Base-by-base conservation (phyloP, 2,113 vertebrate genomes). In the Labeo catla region DNA sequence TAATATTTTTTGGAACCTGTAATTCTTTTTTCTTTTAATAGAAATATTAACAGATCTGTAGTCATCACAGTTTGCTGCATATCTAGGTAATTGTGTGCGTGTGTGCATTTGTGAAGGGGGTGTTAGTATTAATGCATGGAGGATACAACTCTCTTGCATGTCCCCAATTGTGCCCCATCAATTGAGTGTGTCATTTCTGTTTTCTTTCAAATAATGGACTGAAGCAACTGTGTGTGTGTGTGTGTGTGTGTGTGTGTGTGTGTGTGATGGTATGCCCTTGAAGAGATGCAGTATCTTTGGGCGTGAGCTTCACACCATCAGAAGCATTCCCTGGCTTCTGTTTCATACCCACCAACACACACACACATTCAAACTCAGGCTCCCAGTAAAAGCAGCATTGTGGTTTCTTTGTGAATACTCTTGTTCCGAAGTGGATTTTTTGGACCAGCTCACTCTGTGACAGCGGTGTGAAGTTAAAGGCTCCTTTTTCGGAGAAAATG, bases 111-210 rank as follows among this genome's bases (percentile, higher is more conserved):
- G 19, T 68, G 63, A 63, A 11, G 9, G 6, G 16, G 36, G 28
- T 52, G 28, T 80, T 65, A 79, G 57, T 34, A 49, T 5, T 73
- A 28, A 81, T 49, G 54, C 8, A 15, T 82, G 10, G 10, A 43
- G 19, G 76, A 50, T 83, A 45, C 50, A 78, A 39, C 79, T 23
- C 86, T 78, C 63, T 70, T 47, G 47, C 19, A 76, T 63, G 80
- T 87, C 86, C 49, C 65, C 43, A 82, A 78, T 87, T 65, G 43
- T 87, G 47, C 87, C 86, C 90, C 78, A 81, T 90, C 90, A 93
- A 47, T 91, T 93, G 85, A 89, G 84, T 39, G 89, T 92, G 92
- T 93, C 93, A 93, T 91, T 93, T 93, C 88, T 89, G 89, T 84
- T 93, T 92, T 91, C 54, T 84, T 87, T 93, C 93, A 93, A 86